Conservation (phyloP, 2,888 invertebrate genomes). For the Onchidella celtica region DNA sequence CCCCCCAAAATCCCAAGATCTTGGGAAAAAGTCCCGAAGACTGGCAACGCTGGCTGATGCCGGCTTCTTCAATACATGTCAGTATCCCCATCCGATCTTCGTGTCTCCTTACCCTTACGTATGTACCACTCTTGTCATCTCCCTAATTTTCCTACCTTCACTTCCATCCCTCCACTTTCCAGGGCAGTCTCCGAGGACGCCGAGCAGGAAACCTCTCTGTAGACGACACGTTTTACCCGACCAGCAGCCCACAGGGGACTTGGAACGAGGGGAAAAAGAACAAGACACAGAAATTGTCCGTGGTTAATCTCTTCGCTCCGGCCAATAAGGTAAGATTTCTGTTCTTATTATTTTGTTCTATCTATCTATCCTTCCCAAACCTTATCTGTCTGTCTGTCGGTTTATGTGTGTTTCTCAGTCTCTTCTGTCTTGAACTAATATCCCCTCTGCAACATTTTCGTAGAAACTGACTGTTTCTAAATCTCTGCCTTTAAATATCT, state of each 20-base stretch:
- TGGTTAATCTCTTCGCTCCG: constrained; percentile 67
- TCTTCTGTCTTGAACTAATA: too few species aligned
- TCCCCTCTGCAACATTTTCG: too few species aligned
- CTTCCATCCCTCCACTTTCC: too few species aligned
- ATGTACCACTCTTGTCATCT: too few species aligned
- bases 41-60: too few species aligned
- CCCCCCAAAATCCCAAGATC: too few species aligned
- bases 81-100: too few species aligned
- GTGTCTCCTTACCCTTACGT: too few species aligned
- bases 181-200: constrained; percentile 71
- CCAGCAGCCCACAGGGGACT: constrained; percentile 69
- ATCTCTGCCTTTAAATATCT: too few species aligned
- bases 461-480: too few species aligned
- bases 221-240: constrained; percentile 66
- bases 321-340: constrained; percentile 65
- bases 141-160: neutral
- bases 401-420: constrained; percentile 35
- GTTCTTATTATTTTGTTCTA: neutral
- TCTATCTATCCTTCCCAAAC: neutral
- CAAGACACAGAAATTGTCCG: constrained; percentile 68
- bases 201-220: constrained; percentile 70
- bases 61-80: too few species aligned
- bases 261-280: constrained; percentile 65
- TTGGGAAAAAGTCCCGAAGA: too few species aligned
- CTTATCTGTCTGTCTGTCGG: constrained; percentile 33